Base-by-base conservation (phyloP, 2,888 invertebrate genomes). In the Drosophila lutescens region DNA sequence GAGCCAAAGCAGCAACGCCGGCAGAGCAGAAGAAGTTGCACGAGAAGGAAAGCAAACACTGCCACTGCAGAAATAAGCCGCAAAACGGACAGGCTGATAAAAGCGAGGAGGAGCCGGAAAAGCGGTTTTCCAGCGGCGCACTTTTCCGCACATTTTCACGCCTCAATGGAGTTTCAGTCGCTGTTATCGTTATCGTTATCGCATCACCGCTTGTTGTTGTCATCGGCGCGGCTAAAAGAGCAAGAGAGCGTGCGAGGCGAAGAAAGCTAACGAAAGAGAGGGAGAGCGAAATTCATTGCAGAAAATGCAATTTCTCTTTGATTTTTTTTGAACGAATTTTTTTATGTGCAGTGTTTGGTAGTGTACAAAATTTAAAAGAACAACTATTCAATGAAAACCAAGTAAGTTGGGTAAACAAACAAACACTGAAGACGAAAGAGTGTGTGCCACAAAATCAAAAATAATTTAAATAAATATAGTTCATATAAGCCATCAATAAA, bases 161-260 rank as follows among this genome's bases (percentile, higher is more conserved):
- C 90, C 90, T 88, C 89, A 89, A 86, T 90, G 90, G 84, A 83
- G 90, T 87, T 74, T 73, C 43, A 54, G 62, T 43, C 56, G 59
- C 46, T 62, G 73, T 59, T 66, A 70, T 79, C 65, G 62, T 57
- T 69, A 65, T 62, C 62, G 59, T 58, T 66, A 57, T 65, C 53
- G 67, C 71, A 59, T 67, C 51, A 54, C 63, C 58, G 59, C 40
- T 26, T 59, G 32, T 54, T 34, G 53, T 60, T 47, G 62, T 49
- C 55, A 41, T 60, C 54, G 49, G 36, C 41, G 36, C n/a, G 15
- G 23, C 59, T 34, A 13, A 43, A 23, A 44, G 26, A 58, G 66
- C 15, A 17, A 36, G 50, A 61, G 63, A 40, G 51, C 23, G 32
- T 13, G 34, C 15, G 68, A 71, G 12, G 43, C 58, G 20, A 17